Conservation (phyloP, 2,797 vertebrate genomes). For the Huso huso region DNA sequence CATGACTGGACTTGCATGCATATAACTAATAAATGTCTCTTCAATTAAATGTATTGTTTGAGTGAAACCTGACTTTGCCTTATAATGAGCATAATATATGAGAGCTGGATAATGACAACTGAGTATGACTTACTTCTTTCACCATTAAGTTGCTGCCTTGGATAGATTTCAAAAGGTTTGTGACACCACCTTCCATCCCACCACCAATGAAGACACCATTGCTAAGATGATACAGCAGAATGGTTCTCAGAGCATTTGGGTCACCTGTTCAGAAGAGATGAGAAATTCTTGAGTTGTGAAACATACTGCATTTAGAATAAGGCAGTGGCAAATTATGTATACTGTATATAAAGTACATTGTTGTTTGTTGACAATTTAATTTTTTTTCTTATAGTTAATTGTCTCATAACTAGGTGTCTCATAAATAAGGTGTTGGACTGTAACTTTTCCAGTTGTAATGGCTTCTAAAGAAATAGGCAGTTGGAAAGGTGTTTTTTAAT, state of each 20-base stretch:
- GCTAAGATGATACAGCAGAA: conserved; percentile 87
- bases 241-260: conserved; percentile 75
- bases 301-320: not conserved
- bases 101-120: not conserved
- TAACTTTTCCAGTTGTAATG: not conserved
- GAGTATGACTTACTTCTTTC: conserved; percentile 66
- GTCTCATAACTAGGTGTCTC: too few relatives aligned
- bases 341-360: not conserved
- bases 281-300: not conserved
- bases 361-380: not conserved
- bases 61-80: too few relatives aligned
- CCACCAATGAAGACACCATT: conserved; percentile 80
- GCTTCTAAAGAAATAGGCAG: not conserved
- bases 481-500: not conserved
- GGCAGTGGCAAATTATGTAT: not conserved
- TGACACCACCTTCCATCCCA: conserved; percentile 84
- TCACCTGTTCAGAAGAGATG: conserved; percentile 58
- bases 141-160: conserved; percentile 83
- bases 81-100: not conserved
- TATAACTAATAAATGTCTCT: too few relatives aligned
- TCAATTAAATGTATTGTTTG: too few relatives aligned
- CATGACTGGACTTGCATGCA: too few relatives aligned
- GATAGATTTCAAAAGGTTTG: conserved; percentile 84
- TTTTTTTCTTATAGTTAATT: not conserved
- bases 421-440: not conserved